Evolutionary conservation across 2,113 vertebrate genomes (phyloP).

Genomic region (Ictalurus furcatus): DNA sequence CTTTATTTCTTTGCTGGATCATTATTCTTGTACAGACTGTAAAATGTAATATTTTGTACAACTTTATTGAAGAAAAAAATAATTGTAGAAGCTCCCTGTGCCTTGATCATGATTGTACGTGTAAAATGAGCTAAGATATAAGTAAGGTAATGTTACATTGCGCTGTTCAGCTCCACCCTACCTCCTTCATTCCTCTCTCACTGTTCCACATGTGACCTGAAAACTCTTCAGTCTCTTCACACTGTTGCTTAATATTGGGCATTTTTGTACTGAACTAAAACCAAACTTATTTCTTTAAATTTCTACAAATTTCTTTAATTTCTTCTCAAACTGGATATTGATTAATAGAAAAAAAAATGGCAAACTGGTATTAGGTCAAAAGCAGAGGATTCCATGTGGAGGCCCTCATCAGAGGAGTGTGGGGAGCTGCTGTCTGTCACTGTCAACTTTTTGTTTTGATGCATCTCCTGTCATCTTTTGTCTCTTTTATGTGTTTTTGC

Average conservation of each 20-base stretch:
- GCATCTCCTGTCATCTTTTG: neutral
- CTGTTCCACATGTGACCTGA: slow-evolving; percentile 52
- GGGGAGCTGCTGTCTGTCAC: slow-evolving; percentile 49
- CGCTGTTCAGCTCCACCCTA: slow-evolving; percentile 86
- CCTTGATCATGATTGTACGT: slow-evolving; percentile 97
- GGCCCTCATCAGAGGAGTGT: slow-evolving; percentile 38
- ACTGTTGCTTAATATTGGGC: slow-evolving; percentile 19
- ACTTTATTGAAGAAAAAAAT: slow-evolving; percentile 92
- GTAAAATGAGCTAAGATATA: slow-evolving; percentile 94
- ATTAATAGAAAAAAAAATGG: neutral
- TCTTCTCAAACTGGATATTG: neutral
- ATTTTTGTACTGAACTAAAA: neutral
- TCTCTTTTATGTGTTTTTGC: neutral
- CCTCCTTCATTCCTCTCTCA: slow-evolving; percentile 73
- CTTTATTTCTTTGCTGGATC: slow-evolving; percentile 93
- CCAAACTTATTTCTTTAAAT: neutral
- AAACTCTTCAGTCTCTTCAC: slow-evolving; percentile 19
- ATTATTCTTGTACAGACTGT: slow-evolving; percentile 98
- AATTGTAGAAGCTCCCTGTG: slow-evolving; percentile 98
- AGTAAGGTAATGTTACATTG: slow-evolving; percentile 89
- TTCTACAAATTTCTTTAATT: neutral
- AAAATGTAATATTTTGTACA: slow-evolving; percentile 99
- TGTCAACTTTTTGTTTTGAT: neutral
- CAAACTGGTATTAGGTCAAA: slow-evolving; percentile 13
- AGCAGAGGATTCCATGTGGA: slow-evolving; percentile 3